Percentiles rank a stretch among this genome's conserved stretches.
Conservation (phyloP, 1,140 invertebrate genomes). For the Leptinotarsa defecta region DNA sequence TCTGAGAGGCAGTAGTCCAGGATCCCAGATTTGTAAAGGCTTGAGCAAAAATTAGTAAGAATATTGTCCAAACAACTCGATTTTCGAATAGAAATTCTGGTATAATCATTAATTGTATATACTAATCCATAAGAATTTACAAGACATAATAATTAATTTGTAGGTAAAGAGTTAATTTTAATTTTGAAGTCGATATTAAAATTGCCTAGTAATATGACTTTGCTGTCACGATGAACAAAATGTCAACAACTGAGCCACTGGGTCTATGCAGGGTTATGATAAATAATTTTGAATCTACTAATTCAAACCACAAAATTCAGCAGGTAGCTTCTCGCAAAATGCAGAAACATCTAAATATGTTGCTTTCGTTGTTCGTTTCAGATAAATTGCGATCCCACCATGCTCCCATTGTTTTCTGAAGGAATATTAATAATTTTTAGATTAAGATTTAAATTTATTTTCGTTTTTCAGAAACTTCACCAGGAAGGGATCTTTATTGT, state of each 20-base stretch:
- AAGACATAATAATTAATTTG: no score
- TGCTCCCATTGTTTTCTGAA: slow-evolving; percentile 7
- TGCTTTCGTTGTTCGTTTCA: not conserved
- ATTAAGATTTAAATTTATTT: slow-evolving; percentile 6
- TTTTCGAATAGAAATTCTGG: no score
- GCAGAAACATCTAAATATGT: not conserved
- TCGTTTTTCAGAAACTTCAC: slow-evolving; percentile 9
- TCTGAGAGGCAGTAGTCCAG: no score
- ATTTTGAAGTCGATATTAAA: no score
- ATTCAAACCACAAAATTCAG: not conserved
- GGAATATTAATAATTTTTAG: slow-evolving; percentile 6
- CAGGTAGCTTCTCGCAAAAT: not conserved
- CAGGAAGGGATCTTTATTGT: slow-evolving; percentile 4
- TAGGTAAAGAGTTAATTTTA: no score
- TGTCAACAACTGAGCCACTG: not conserved
- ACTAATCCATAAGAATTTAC: no score
- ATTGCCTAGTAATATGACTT: no score
- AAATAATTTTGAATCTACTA: not conserved
- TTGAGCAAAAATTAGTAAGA: no score
- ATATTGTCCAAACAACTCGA: no score
- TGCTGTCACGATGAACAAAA: no score
- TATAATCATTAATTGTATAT: no score
- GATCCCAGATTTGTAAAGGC: no score
- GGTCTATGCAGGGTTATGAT: not conserved
- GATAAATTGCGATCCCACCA: slow-evolving; percentile 11